Conservation (phyloP, 37 sponge, comb jelly and placozoan species). For the Beroe ovata region DNA sequence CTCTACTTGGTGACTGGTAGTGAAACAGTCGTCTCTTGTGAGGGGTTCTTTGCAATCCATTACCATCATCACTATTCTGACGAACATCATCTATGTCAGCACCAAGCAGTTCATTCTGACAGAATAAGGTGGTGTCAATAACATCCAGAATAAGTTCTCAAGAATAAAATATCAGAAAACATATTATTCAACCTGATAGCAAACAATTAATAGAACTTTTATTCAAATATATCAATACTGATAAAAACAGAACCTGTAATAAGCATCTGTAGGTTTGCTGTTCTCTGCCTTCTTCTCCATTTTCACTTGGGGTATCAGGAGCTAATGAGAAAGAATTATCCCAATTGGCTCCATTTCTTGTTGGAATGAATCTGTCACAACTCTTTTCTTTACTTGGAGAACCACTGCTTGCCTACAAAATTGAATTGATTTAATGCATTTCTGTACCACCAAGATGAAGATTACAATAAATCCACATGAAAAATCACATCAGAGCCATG, state of each 20-base stretch:
- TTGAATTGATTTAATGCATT: neutral
- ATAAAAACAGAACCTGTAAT: slow-evolving; percentile 56
- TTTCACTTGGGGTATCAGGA: slow-evolving; percentile 44
- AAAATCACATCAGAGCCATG: too few relatives aligned
- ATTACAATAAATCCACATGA: too few relatives aligned
- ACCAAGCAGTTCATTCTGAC: slow-evolving; percentile 40
- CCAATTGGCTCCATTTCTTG: slow-evolving; percentile 50
- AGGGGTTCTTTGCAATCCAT: slow-evolving; percentile 26
- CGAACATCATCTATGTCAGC: slow-evolving; percentile 51
- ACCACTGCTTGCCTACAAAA: slow-evolving; percentile 25
- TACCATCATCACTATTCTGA: slow-evolving; percentile 44
- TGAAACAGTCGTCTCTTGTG: slow-evolving; percentile 58
- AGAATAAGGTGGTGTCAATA: neutral
- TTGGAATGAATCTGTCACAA: slow-evolving; percentile 61
- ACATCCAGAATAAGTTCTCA: too few relatives aligned
- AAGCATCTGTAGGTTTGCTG: slow-evolving; percentile 65
- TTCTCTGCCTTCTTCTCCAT: slow-evolving; percentile 57
- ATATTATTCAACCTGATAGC: too few relatives aligned
- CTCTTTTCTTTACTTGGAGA: slow-evolving; percentile 62
- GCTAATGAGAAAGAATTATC: slow-evolving; percentile 33
- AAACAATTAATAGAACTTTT: too few relatives aligned
- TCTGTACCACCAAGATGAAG: neutral
- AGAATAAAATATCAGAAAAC: too few relatives aligned
- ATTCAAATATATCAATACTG: too few relatives aligned
- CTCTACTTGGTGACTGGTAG: slow-evolving; percentile 60